Percentiles rank a stretch among this genome's conserved stretches.
phyloP scores from a whole-genome alignment of 1,140 invertebrate species.

The Drosophila tani region DNA sequence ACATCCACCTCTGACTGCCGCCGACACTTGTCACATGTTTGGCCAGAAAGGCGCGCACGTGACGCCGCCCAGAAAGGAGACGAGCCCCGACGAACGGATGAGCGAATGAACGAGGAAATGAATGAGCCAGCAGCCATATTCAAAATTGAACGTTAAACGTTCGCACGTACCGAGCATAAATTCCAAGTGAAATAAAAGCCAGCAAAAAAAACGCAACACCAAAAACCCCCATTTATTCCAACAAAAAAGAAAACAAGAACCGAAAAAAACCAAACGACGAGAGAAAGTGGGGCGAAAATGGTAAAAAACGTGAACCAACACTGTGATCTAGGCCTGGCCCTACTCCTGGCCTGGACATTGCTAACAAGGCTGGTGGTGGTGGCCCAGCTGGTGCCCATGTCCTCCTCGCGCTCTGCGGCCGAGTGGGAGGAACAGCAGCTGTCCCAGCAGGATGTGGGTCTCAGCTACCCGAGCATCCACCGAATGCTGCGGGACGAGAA shows the following conservation, averaged over 20 bases:
- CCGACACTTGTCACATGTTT: conserved; percentile 81
- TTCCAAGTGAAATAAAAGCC: conserved; percentile 76
- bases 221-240: conserved; percentile 17
- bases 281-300: conserved; percentile 42
- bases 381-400: conserved; percentile 17
- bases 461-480: conserved; percentile 69
- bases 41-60: conserved; percentile 52
- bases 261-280: conserved; percentile 5
- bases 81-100: conserved; percentile 34
- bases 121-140: conserved; percentile 73
- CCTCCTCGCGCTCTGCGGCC: conserved; percentile 40
- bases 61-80: conserved; percentile 33
- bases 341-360: conserved; percentile 30
- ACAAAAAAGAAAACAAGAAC: conserved; percentile 3
- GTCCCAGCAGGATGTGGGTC: conserved; percentile 47
- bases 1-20: conserved; percentile 57
- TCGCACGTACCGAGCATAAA: conserved; percentile 77
- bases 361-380: conserved; percentile 21
- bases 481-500: conserved; percentile 78
- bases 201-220: conserved; percentile 10
- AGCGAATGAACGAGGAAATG: conserved; percentile 63
- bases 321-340: conserved; percentile 56
- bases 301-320: conserved; percentile 46
- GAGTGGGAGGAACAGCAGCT: conserved; percentile 46
- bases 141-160: conserved; percentile 76